Base-by-base conservation (phyloP, 2,797 vertebrate species). In the Acanthornis magna region DNA sequence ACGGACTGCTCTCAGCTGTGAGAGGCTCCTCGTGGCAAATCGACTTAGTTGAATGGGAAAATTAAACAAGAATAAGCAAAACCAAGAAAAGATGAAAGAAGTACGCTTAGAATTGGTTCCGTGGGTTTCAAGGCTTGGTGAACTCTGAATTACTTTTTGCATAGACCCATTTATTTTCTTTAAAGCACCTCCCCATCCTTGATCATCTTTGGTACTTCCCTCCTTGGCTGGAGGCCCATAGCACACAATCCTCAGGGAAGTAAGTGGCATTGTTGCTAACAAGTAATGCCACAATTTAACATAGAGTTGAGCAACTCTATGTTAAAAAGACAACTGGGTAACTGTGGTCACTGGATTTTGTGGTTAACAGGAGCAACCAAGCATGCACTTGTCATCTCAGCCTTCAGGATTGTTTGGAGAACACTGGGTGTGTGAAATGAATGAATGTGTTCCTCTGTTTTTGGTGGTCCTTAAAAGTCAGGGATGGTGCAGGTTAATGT, bases 161-260 rank as follows among this genome's bases (percentile, higher is more conserved):
- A 10, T 55, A 38, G 76, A 18, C 7, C 7, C n/a, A n/a, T n/a
- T n/a, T n/a, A 18, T 50, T 68, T 63, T 76, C 74, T 50, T 23
- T 25, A 50, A 75, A 60, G 54, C 22, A 27, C 5, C 4, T 55
- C 13, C 11, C 32, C 7, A 18, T 63, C n/a, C 40, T 3, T 60
- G 42, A 79, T 9, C 20, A 51, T 27, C n/a, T 65, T 65, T 36
- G 10, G 16, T 65, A 29, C 36, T 65, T 87, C 53, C 4, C 50
- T 74, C 16, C 29, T 2, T 13, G 57, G 18, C 21, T 2, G 2
- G 58, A 60, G 15, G 18, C 26, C 38, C 0, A 0, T 23, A 34
- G 32, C 63, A 38, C 21, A 42, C n/a, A 70, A 9, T 34, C 43
- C 9, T 30, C 1, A 0, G n/a, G 23, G 22, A 25, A 27, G 23